phyloP scores from a whole-genome alignment of 2,888 invertebrate species.

The Norana najaformis region DNA sequence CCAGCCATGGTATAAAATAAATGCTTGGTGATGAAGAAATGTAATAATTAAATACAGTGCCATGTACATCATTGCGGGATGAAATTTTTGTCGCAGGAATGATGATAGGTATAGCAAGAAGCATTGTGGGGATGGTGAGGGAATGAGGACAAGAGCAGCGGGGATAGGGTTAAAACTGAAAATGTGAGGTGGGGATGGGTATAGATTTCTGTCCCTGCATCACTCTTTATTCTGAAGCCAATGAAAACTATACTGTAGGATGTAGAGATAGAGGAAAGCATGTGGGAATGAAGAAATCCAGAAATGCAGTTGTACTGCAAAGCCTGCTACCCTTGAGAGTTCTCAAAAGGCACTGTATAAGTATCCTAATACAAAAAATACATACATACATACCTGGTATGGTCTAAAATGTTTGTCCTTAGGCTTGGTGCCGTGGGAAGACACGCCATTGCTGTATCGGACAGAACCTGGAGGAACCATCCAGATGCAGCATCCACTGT shows the following conservation, averaged over 20 bases:
- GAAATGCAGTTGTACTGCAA: background rate
- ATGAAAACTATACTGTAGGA: background rate
- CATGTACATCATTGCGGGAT: too few species aligned
- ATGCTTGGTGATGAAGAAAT: too few species aligned
- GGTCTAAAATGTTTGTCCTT: conserved; percentile 51
- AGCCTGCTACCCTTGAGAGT: background rate
- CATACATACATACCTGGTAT: conserved; percentile 50
- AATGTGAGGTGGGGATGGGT: too few species aligned
- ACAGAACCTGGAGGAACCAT: conserved; percentile 59
- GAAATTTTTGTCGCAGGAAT: too few species aligned
- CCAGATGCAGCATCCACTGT: conserved; percentile 58
- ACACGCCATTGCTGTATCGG: conserved; percentile 53
- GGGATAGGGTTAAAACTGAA: too few species aligned
- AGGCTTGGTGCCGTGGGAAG: conserved; percentile 54
- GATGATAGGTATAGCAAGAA: too few species aligned
- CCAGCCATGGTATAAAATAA: too few species aligned
- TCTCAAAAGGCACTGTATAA: background rate
- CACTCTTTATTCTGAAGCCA: background rate
- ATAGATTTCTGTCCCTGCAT: background rate
- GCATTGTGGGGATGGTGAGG: too few species aligned
- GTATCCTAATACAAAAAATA: background rate
- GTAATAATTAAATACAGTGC: too few species aligned
- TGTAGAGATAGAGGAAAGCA: background rate
- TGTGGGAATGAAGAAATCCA: too few species aligned
- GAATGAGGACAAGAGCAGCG: too few species aligned